Conservation (phyloP, 2,113 vertebrate species). For the Pandion haliaetus region DNA sequence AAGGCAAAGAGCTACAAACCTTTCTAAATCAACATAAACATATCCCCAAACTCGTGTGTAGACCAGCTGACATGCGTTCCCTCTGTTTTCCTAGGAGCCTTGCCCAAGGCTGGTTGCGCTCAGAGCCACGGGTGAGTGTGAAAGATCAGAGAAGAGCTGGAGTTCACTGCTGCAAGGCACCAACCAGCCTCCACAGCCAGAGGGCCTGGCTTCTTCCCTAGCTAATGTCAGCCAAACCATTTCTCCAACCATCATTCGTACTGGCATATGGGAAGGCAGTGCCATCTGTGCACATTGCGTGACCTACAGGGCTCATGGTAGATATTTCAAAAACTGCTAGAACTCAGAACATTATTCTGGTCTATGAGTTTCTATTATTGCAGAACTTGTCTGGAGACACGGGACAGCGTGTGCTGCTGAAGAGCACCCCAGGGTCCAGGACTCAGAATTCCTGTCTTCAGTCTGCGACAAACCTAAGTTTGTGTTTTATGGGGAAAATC, state of each 20-base stretch:
- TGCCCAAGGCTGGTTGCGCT: slow-evolving; percentile 42
- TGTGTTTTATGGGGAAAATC: neutral
- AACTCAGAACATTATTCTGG: neutral
- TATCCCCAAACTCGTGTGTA: neutral
- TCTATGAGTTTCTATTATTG: rapidly evolving
- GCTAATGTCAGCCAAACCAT: neutral
- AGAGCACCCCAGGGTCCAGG: neutral
- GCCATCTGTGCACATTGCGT: rapidly evolving
- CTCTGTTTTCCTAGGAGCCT: slow-evolving; percentile 41
- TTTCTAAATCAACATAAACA: slow-evolving; percentile 65
- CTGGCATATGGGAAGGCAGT: neutral
- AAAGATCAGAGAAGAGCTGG: slow-evolving; percentile 36
- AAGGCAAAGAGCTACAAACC: slow-evolving; percentile 40
- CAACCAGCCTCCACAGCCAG: neutral
- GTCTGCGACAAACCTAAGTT: neutral
- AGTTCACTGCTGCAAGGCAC: neutral
- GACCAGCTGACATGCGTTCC: neutral
- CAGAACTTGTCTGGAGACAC: neutral
- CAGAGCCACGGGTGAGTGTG: slow-evolving; percentile 35
- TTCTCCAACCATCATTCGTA: rapidly evolving
- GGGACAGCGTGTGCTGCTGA: neutral
- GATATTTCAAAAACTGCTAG: neutral
- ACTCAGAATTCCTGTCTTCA: neutral
- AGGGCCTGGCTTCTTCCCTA: neutral
- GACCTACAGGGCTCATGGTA: neutral